phyloP scores from a whole-genome alignment of 2,888 invertebrate genomes.

The Synanthedon myopaeformis region DNA sequence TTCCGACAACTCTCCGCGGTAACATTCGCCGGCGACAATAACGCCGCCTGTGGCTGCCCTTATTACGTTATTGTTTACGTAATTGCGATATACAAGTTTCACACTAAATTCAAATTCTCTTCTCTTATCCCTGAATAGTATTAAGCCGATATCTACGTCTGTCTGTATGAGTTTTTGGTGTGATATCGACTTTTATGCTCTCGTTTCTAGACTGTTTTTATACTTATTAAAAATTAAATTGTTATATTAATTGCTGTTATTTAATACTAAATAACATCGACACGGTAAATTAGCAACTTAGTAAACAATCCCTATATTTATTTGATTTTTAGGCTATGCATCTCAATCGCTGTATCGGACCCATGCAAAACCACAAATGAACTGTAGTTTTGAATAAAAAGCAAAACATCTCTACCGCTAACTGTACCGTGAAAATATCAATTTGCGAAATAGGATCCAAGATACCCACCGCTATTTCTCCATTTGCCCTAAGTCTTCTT shows the following conservation, averaged over 20 bases:
- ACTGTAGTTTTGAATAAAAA: background rate
- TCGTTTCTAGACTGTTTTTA: too few species aligned
- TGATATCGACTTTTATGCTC: too few species aligned
- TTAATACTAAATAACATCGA: too few species aligned
- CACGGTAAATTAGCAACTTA: too few species aligned
- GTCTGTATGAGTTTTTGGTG: too few species aligned
- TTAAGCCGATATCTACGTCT: background rate
- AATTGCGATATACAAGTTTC: conserved; percentile 48
- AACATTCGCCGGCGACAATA: conserved; percentile 47
- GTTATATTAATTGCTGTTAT: too few species aligned
- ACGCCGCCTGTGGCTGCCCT: conserved; percentile 44
- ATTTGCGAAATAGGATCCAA: conserved; percentile 1
- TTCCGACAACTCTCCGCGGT: conserved; percentile 52
- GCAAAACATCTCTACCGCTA: background rate
- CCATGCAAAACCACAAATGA: too few species aligned
- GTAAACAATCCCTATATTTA: too few species aligned
- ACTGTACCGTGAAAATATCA: background rate
- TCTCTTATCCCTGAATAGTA: conserved; percentile 10
- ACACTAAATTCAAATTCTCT: conserved; percentile 20
- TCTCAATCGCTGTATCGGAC: too few species aligned
- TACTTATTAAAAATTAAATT: too few species aligned
- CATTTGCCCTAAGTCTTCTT: conserved; percentile 16
- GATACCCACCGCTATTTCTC: conserved; percentile 1
- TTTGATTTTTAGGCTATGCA: too few species aligned
- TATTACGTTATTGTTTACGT: conserved; percentile 52